Conservation (phyloP, 1,140 invertebrate species). For the Hyposmocoma kahamanoa region DNA sequence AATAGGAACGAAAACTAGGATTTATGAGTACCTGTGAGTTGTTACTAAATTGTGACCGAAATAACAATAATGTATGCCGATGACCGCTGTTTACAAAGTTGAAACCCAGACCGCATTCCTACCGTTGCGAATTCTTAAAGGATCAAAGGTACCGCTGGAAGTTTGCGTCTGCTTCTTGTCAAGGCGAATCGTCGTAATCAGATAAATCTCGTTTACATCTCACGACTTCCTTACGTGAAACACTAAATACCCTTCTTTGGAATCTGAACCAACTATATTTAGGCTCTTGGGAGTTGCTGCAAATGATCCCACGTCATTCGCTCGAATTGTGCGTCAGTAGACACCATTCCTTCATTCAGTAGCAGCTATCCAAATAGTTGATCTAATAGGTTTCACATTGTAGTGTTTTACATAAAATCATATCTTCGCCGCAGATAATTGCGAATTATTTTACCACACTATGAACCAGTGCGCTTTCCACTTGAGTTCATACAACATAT, state of each 20-base stretch:
- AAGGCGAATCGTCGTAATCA: slow-evolving; percentile 43
- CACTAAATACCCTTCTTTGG: slow-evolving; percentile 37
- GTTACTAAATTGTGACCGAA: slow-evolving; percentile 14
- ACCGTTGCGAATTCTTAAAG: slow-evolving; percentile 20
- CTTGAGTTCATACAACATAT: no score
- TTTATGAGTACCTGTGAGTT: slow-evolving; percentile 1
- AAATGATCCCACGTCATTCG: background rate
- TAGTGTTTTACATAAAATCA: no score
- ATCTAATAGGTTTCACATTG: no score
- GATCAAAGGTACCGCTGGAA: slow-evolving; percentile 40
- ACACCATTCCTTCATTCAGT: background rate
- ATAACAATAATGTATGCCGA: slow-evolving; percentile 17
- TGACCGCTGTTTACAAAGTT: slow-evolving; percentile 24
- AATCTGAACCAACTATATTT: slow-evolving; percentile 33
- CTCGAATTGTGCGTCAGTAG: slow-evolving; percentile 5
- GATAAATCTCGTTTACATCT: slow-evolving; percentile 44
- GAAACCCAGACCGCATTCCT: slow-evolving; percentile 13
- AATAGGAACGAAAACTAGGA: background rate
- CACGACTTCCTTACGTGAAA: slow-evolving; percentile 39
- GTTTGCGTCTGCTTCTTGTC: slow-evolving; percentile 44
- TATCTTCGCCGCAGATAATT: no score
- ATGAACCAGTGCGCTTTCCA: no score
- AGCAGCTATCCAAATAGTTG: no score
- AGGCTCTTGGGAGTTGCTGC: slow-evolving; percentile 8
- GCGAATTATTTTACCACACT: no score